Conservation (phyloP, 2,113 vertebrate species). For the Ailurus styani region DNA sequence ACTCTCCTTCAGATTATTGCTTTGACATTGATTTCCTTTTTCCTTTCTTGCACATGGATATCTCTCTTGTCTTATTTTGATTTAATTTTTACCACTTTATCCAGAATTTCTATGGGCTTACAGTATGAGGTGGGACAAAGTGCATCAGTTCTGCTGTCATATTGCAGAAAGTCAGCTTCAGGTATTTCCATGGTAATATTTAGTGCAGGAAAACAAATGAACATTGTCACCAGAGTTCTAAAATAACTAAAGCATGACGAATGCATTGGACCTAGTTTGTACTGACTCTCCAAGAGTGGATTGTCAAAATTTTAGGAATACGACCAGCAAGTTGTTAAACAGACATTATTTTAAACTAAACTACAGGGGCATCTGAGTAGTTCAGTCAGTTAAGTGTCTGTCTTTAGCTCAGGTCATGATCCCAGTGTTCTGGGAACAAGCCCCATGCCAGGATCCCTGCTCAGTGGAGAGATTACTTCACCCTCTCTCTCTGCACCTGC, state of each 20-base stretch:
- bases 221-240: neutral
- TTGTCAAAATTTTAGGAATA: neutral
- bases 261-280: neutral
- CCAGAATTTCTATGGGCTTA: neutral
- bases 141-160: neutral
- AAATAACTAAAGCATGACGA: neutral
- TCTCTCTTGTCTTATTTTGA: neutral
- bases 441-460: neutral
- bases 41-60: neutral
- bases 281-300: neutral
- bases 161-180: neutral
- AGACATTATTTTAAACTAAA: conserved; percentile 15
- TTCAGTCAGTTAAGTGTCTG: neutral
- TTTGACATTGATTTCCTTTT: neutral
- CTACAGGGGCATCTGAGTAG: neutral
- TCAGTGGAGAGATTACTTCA: neutral
- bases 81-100: neutral
- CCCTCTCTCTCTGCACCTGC: neutral
- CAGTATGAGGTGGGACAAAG: neutral
- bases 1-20: neutral
- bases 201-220: neutral
- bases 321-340: neutral
- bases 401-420: neutral
- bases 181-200: neutral
- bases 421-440: too few relatives aligned